These are phyloP conservation scores for Amphilophus citrinellus DNA, from an alignment of 2,113 vertebrate species.

Conservation along the genomic window DNA sequence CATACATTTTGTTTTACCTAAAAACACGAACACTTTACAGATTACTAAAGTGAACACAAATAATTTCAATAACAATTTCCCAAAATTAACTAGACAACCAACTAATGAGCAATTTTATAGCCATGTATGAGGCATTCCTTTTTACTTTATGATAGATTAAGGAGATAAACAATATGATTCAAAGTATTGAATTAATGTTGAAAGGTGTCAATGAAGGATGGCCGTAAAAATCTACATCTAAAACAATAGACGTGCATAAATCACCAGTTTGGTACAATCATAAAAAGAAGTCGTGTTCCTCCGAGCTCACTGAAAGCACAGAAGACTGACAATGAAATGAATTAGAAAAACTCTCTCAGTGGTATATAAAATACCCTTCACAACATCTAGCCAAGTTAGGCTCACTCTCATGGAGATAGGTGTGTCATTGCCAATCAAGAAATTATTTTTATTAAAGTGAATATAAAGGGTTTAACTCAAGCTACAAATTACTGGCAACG, in stretches of 20 bases:
- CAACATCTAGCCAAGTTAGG: neutral
- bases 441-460: neutral
- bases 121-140: neutral
- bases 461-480: neutral
- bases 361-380: neutral
- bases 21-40: slow-evolving; percentile 39
- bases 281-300: neutral
- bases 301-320: neutral
- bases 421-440: neutral
- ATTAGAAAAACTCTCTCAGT: neutral
- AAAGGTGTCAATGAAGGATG: neutral
- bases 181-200: neutral
- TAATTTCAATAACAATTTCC: neutral
- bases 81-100: neutral
- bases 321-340: neutral
- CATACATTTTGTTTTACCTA: slow-evolving; percentile 99
- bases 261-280: no score
- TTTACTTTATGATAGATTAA: neutral
- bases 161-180: neutral
- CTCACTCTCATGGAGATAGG: neutral
- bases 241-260: no score
- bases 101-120: neutral
- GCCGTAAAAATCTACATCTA: neutral
- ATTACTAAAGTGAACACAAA: neutral
- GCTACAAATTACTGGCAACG: no score